Percentiles rank a stretch among this genome's conserved stretches.
Conservation (phyloP, 2,888 invertebrate genomes). For the Melieria omissa region DNA sequence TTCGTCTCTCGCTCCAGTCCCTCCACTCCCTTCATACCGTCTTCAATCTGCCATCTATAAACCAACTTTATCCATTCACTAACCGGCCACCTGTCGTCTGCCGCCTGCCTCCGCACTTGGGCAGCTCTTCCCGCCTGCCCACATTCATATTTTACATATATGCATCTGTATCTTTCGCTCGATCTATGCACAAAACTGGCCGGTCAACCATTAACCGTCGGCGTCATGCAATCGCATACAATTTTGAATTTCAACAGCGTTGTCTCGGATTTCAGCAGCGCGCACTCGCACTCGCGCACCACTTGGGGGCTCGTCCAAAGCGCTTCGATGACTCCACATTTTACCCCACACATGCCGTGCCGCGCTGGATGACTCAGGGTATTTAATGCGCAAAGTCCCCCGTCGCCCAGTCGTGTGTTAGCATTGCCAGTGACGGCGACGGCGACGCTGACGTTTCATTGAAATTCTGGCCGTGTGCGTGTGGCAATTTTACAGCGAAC, state of each 20-base stretch:
- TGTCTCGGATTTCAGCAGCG: neutral
- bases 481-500: slow-evolving; percentile 18
- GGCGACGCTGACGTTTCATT: slow-evolving; percentile 3
- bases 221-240: neutral
- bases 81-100: too few species aligned
- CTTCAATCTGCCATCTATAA: too few species aligned
- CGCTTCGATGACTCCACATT: neutral
- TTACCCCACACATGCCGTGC: neutral
- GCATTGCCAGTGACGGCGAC: neutral
- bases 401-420: neutral
- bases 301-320: slow-evolving; percentile 20
- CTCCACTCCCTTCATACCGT: too few species aligned
- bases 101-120: too few species aligned
- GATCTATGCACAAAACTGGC: neutral
- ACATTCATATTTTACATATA: too few species aligned
- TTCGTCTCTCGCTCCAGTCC: too few species aligned
- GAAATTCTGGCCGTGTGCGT: slow-evolving; percentile 10
- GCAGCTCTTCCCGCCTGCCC: too few species aligned
- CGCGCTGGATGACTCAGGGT: too few species aligned
- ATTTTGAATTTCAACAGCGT: slow-evolving; percentile 9
- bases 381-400: too few species aligned
- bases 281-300: neutral
- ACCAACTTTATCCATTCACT: too few species aligned
- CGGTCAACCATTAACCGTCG: neutral
- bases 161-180: neutral